A percentile compares a stretch with the other conserved stretches of the same genome.
Evolutionary conservation across 2,888 invertebrate species (phyloP).

Genomic region (Hypena proboscidalis): DNA sequence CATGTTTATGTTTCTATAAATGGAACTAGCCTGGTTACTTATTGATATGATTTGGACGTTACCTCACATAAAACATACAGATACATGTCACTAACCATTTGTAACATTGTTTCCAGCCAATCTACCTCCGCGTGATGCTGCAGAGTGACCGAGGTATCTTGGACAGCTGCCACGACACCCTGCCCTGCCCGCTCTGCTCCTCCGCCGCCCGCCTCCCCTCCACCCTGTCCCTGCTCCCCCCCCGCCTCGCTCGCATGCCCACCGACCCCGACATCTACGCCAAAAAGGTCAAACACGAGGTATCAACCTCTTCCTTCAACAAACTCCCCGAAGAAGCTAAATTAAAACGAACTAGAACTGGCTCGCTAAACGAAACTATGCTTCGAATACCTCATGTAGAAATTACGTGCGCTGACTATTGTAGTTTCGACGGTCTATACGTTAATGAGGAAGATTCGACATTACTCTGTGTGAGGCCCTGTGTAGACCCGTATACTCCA

Average conservation of each 20-base stretch:
- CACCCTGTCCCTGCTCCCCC: conserved; percentile 38
- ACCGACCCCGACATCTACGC: conserved; percentile 65
- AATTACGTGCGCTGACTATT: conserved; percentile 80
- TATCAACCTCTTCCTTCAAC: conserved; percentile 45
- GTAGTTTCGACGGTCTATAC: conserved; percentile 70
- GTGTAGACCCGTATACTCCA: conserved; percentile 92
- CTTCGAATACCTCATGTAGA: conserved; percentile 76
- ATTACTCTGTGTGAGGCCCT: conserved; percentile 65
- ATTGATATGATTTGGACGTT: no score
- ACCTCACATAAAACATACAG: no score
- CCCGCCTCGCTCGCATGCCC: conserved; percentile 47
- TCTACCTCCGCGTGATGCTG: conserved; percentile 90
- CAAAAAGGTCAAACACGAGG: conserved; percentile 39
- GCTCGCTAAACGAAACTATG: conserved; percentile 68
- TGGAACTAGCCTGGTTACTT: no score
- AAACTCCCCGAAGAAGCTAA: conserved; percentile 46
- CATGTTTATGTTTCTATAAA: no score
- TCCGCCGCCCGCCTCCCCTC: conserved; percentile 45
- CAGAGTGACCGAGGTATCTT: conserved; percentile 91
- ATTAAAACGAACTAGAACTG: conserved; percentile 59
- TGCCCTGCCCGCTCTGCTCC: conserved; percentile 68
- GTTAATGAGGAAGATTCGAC: conserved; percentile 84
- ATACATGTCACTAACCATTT: no score
- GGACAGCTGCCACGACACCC: conserved; percentile 85
- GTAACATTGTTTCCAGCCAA: conserved; percentile 87